Conservation (phyloP, 1,140 invertebrate genomes). For the Coelopa frigida region DNA sequence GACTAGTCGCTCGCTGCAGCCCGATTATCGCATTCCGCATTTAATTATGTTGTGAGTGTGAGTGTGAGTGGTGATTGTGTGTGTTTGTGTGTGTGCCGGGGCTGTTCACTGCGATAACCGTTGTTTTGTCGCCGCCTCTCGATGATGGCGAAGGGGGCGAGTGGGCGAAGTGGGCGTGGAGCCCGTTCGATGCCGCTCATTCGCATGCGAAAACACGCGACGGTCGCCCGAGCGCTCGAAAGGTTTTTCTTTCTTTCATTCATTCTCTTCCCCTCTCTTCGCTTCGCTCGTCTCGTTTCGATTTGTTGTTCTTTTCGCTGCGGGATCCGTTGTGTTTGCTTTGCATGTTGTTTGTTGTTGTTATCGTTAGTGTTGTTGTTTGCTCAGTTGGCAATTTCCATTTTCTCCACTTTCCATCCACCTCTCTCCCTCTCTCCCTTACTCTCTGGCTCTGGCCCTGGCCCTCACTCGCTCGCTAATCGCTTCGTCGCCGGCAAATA, state of each 20-base stretch:
- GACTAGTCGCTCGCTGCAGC: too few species aligned
- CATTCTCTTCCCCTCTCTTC: too few species aligned
- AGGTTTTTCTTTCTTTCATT: too few species aligned
- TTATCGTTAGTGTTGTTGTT: background rate
- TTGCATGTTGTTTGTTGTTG: too few species aligned
- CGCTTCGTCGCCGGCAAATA: background rate
- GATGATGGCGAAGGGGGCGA: background rate
- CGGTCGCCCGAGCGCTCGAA: too few species aligned
- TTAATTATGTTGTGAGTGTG: too few species aligned
- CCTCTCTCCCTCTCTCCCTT: background rate
- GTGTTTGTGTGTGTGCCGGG: conserved; percentile 1
- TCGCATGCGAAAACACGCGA: conserved; percentile 12
- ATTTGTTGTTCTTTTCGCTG: too few species aligned
- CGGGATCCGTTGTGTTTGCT: too few species aligned
- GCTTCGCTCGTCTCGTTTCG: too few species aligned
- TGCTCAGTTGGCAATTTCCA: background rate
- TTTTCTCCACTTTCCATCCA: background rate
- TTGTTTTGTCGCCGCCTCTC: background rate
- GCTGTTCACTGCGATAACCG: background rate
- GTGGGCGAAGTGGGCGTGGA: background rate
- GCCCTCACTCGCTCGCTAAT: conserved; percentile 7
- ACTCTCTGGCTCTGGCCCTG: background rate
- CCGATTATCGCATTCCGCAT: too few species aligned
- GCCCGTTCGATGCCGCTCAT: conserved; percentile 3
- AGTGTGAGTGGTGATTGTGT: background rate